Base-by-base conservation (phyloP, 2,113 vertebrate genomes). In the Panthera tigris region DNA sequence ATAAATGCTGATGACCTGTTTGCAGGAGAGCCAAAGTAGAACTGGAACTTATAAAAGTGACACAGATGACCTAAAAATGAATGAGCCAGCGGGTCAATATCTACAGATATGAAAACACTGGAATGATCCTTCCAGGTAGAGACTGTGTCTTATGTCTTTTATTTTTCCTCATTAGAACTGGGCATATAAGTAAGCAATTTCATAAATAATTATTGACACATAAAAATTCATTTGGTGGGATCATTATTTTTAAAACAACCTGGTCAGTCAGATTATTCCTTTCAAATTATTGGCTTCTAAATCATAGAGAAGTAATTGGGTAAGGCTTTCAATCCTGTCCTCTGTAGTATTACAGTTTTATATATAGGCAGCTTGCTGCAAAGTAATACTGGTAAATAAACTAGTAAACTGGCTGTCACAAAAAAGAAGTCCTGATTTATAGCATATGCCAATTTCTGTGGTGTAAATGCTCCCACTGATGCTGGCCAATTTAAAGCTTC, bases 11-110 rank as follows among this genome's bases (percentile, higher is more conserved):
- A 41, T 76, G 79, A 92, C 9, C 88, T 96, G 19, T 81, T 84
- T 52, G 36, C 19, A 45, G 61, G 88, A 90, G 57, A 90, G 48
- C 29, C 52, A 50, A 83, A 57, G 10, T 68, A 68, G 74, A 87
- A 71, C 55, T 87, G 65, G 83, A 87, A 91, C 88, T 96, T 97
- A n/a, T 95, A 81, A 93, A 97, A 95, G 27, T 95, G 68, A 94
- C 84, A 96, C 27, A n/a, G 21, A 61, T 91, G 66, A 73, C 65
- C 88, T 95, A 66, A 93, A 96, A 93, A 76, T 95, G 79, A 95
- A 95, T 91, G 50, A 89, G 48, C 41, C 79, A 81, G 57, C 66
- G 52, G 36, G 45, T 81, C 39, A 78, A 16, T 78, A 82, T 81
- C 79, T 82, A 96, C 48, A 88, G 90, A n/a, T 41, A 19, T 21